Base-by-base conservation (phyloP, 2,113 vertebrate species). In the Haemorhous mexicanus region DNA sequence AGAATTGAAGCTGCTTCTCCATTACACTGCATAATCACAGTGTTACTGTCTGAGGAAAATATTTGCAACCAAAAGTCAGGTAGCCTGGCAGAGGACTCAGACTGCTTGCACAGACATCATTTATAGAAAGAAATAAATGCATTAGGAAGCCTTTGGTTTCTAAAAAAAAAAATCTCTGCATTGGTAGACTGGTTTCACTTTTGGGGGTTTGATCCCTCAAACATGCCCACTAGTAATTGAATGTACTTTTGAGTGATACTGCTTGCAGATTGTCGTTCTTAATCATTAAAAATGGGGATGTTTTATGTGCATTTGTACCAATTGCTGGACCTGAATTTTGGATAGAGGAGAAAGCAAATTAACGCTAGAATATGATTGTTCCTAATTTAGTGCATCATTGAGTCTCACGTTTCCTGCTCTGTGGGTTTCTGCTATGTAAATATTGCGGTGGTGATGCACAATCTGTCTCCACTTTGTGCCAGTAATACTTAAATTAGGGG, bases 341-440 rank as follows among this genome's bases (percentile, higher is more conserved):
- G 97, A 98, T 94, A 96, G 97, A 97, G 96, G 91, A 94, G 94
- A 96, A 96, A 98, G 98, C 98, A 98, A 99, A 99, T 99, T 99
- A 99, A 98, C 98, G 98, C 98, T 97, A 97, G 98, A 98, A 98
- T 98, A 98, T 98, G 99, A 99, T 99, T 98, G 98, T 99, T 99
- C 98, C 98, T 99, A 99, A 99, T 99, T 99, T 99, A 99, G 98
- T 99, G 99, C 99, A 99, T 99, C 99, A 99, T 98, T 99, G 99
- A 99, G 98, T 98, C 98, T 98, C 98, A 98, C 98, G 98, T 99
- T 99, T 98, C 97, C 98, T 98, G 98, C 99, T 98, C 99, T 98
- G 99, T 99, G 98, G 99, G 99, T 98, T 98, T 98, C 98, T 98
- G 98, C 98, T 99, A 98, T 99, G 98, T 98, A 98, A 98, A 98